Base-by-base conservation (phyloP, 2,888 invertebrate genomes). In the Thera obeliscata region DNA sequence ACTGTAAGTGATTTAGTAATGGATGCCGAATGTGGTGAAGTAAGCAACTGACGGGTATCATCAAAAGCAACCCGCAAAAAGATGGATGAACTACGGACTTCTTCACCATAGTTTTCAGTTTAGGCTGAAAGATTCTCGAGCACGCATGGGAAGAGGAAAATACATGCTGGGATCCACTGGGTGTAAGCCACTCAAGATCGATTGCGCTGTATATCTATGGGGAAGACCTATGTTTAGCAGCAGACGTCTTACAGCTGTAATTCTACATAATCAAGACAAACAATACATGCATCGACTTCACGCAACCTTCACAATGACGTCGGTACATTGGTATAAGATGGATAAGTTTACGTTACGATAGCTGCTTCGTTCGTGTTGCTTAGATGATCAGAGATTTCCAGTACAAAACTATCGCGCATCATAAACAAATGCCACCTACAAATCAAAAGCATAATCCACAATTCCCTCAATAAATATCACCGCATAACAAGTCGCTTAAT, bases 401-500 rank as follows among this genome's bases (percentile, higher is more conserved):
- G 52, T 52, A 52, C 43, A 33, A 52, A 33, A 52, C 52, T 33
- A 52, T n/a, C 3, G 52, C 52, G 12, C 33, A 68, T 50, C 52
- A 52, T 61, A 64, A 68, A 64, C 64, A 68, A 68, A 61, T 43
- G 60, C 49, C 65, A 56, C 48, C 55, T 12, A 57, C 64, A 64
- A 61, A 68, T 64, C 64, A 64, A 68, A 68, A 61, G 60, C 64
- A 56, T 38, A 54, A 58, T 41, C 50, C 52, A 60, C 61, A 64
- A 64, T 56, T 66, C 57, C 57, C 35, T 54, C 61, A 59, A 62
- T 67, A 60, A 63, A 67, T 62, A 66, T 46, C 41, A 61, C 9
- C 52, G n/a, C 63, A 62, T 41, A 48, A 62, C 61, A 12, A 48
- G 62, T 58, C 72, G 75, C 76, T 69, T 81, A 81, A 79, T 81